Evolutionary conservation across 2,888 invertebrate genomes (phyloP), one percentile per base, ranked within the genome.

Genomic region (Pseudococcus longispinus): DNA sequence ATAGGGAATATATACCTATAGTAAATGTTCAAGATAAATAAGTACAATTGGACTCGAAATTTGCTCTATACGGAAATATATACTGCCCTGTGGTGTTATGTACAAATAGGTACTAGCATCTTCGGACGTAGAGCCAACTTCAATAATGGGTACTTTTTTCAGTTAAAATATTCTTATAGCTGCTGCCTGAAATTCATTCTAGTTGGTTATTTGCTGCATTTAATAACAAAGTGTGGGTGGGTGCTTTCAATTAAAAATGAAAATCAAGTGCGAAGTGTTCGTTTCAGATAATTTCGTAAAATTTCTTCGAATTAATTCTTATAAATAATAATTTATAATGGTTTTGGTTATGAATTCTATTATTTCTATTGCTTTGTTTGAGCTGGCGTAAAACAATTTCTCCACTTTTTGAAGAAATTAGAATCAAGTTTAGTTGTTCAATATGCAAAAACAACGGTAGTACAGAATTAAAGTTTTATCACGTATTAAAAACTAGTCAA

Each of bases 391-490:
- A n/a, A 74, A 74, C 74, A 32, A 74, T 74, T 74, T 74, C 74
- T 74, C 9, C 8, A 37, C 18, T 18, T 74, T 18, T 32, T 15
- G 18, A n/a, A 15, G 32, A 74, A 74, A 74, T 74, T 74, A 32
- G 32, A 74, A 74, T 74, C 11, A 74, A 32, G 74, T 32, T 70
- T 74, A n/a, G 74, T 74, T 32, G 74, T 32, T 74, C 74, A 74
- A 80, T 80, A 80, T 42, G 42, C 77, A 80, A 80, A 80, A 80
- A 80, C 37, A 80, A 42, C 11, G 77, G 42, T 80, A 8, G 42
- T 37, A 42, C 29, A 80, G 11, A 80, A 37, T 80, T 80, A 80
- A 80, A 80, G 42, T 80, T 80, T 37, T 80, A 80, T 80, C 77
- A 80, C 77, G 42, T 80, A 80, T 80, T 80, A 37, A 80, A 37